Conservation (phyloP, 1,140 invertebrate genomes). For the Orchesella cincta region DNA sequence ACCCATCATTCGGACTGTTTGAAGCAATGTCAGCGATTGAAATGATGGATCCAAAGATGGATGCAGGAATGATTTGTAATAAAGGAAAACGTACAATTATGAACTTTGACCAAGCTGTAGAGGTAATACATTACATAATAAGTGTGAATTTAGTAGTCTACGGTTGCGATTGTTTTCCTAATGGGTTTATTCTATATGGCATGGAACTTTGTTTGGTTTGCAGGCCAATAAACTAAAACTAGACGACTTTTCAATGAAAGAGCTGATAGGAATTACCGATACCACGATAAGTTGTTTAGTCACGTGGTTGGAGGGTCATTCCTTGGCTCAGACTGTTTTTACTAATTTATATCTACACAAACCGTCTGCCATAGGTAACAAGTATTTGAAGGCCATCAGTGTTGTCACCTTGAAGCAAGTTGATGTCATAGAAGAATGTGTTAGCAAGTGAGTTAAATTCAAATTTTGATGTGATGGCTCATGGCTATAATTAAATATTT, state of each 20-base stretch:
- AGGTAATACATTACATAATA: no score
- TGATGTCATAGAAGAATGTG: conserved; percentile 85
- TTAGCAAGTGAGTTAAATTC: conserved; percentile 69
- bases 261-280: conserved; percentile 87
- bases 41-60: conserved; percentile 99
- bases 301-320: conserved; percentile 93
- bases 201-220: conserved; percentile 53
- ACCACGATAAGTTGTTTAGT: conserved; percentile 88
- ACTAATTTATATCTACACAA: conserved; percentile 95
- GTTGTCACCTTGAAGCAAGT: conserved; percentile 86
- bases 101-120: conserved; percentile 83
- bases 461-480: no score
- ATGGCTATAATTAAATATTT: no score
- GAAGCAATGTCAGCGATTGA: conserved; percentile 99
- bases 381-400: conserved; percentile 80
- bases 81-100: conserved; percentile 77
- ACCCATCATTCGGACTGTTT: conserved; percentile 89
- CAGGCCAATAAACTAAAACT: conserved; percentile 78
- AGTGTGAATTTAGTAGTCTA: no score
- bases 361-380: conserved; percentile 80
- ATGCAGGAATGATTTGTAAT: conserved; percentile 96
- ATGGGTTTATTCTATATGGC: no score
- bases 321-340: conserved; percentile 93
- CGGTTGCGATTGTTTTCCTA: no score
- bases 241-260: conserved; percentile 68